A percentile compares a stretch with the other conserved stretches of the same genome.
These are phyloP conservation scores for Ditula angustiorana DNA, from an alignment of 2,888 invertebrate genomes.

Conservation along the genomic window DNA sequence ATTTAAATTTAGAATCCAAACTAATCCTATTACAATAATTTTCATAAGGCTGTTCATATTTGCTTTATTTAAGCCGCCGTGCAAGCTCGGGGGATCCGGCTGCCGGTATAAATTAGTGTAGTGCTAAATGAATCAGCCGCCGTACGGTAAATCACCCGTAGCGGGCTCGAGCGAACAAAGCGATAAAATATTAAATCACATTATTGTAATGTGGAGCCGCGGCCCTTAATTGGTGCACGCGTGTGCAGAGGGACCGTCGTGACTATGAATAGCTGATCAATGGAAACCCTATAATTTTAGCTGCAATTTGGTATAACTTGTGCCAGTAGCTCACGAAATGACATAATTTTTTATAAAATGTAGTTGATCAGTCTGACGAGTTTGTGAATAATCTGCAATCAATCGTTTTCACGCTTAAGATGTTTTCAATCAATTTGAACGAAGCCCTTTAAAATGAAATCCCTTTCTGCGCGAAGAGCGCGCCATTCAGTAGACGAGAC, in stretches of 20 bases:
- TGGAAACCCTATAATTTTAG: not conserved
- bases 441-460: not conserved
- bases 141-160: not conserved
- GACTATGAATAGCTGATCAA: constrained; percentile 1
- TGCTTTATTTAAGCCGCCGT: constrained; percentile 6
- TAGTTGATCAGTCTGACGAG: too few relatives aligned
- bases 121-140: not conserved
- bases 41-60: constrained; percentile 8
- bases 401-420: not conserved
- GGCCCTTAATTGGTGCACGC: not conserved
- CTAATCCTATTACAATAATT: constrained; percentile 36
- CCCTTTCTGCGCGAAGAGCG: not conserved
- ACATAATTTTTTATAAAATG: too few relatives aligned
- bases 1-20: constrained; percentile 11
- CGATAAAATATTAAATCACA: constrained; percentile 14
- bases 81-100: constrained; percentile 2
- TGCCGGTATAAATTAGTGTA: constrained; percentile 8
- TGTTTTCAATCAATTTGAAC: not conserved
- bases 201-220: not conserved
- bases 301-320: too few relatives aligned
- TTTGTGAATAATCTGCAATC: too few relatives aligned
- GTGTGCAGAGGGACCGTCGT: not conserved
- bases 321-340: too few relatives aligned
- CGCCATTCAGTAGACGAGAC: not conserved
- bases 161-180: not conserved